A percentile compares a stretch with the other conserved stretches of the same genome.
Evolutionary conservation across 2,888 invertebrate species (phyloP).

Genomic region (Frankliniella intonsa): DNA sequence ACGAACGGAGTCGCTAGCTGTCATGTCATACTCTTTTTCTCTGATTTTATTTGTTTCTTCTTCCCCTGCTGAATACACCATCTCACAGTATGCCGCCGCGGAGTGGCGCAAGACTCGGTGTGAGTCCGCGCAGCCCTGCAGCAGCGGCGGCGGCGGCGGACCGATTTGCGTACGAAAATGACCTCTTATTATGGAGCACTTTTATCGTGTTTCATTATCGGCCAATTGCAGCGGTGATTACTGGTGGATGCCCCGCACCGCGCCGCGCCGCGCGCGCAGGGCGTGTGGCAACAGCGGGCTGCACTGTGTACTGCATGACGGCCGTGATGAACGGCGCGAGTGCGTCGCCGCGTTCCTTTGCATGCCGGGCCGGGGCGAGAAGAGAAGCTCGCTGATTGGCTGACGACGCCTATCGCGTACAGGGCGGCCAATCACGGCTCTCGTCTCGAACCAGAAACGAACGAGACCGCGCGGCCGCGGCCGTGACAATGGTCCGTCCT

Average conservation of each 20-base stretch:
- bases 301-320: no score
- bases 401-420: neutral
- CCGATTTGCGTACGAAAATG: neutral
- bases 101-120: no score
- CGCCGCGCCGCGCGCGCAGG: no score
- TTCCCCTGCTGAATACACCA: neutral
- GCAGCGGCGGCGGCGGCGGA: neutral
- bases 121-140: neutral
- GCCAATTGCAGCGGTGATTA: no score
- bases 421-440: neutral
- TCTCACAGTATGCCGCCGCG: no score
- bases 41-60: neutral
- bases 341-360: no score
- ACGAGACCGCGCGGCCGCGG: neutral
- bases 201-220: no score
- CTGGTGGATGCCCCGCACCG: no score
- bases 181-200: no score
- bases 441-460: neutral
- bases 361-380: no score
- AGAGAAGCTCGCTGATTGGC: neutral
- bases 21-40: neutral
- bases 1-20: neutral
- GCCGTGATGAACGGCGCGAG: no score
- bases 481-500: neutral
- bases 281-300: no score